A percentile compares a stretch with the other conserved stretches of the same genome.
Evolutionary conservation across 2,888 invertebrate genomes (phyloP).

Genomic region (Drosophila neoperkinsi): DNA sequence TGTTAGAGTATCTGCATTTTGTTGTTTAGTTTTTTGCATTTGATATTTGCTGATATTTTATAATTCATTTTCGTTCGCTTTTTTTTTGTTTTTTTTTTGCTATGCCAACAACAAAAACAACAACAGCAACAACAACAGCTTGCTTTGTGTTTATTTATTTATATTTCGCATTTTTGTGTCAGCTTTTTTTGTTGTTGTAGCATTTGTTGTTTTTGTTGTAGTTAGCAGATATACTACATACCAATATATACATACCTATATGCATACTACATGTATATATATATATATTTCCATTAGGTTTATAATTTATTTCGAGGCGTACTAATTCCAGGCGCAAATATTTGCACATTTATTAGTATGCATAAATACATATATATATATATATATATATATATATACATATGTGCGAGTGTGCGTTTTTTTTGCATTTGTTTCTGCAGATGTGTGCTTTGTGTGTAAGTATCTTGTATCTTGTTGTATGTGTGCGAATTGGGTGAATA

Average conservation of each 20-base stretch:
- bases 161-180: conserved; percentile 63
- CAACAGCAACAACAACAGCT: conserved; percentile 29
- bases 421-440: conserved; percentile 27
- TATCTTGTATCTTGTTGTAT: conserved; percentile 17
- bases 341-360: conserved; percentile 61
- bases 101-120: conserved; percentile 20
- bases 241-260: conserved; percentile 4
- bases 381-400: neutral
- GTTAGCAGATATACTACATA: conserved; percentile 38
- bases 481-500: conserved; percentile 14
- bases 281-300: conserved; percentile 45
- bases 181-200: conserved; percentile 40
- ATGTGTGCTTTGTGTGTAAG: conserved; percentile 8
- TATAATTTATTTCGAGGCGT: conserved; percentile 64
- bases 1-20: conserved; percentile 15
- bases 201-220: conserved; percentile 29
- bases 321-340: conserved; percentile 76
- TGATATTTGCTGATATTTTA: conserved; percentile 68
- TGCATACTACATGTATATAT: neutral
- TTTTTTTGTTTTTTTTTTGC: conserved; percentile 43
- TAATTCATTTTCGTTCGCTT: conserved; percentile 66
- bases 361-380: neutral
- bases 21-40: conserved; percentile 27
- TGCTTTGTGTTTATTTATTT: conserved; percentile 48
- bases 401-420: conserved; percentile 32